A percentile compares a stretch with the other conserved stretches of the same genome.
These are phyloP conservation scores for Perccottus glenii DNA, from an alignment of 2,113 vertebrate genomes.

Conservation along the genomic window DNA sequence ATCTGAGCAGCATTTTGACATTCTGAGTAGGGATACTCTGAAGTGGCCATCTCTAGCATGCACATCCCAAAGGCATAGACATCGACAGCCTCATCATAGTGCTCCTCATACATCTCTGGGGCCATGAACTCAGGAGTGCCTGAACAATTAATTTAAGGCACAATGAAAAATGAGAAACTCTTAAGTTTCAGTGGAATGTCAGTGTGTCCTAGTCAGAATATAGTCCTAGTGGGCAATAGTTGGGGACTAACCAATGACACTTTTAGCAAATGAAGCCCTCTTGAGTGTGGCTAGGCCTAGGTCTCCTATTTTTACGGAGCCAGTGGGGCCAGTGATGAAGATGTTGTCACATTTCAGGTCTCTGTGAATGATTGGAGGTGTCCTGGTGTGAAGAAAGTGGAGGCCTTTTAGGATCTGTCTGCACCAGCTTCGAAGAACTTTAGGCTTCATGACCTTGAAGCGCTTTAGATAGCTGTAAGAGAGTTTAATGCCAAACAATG, in stretches of 20 bases:
- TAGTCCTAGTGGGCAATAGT: neutral
- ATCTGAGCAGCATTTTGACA: slow-evolving; percentile 99
- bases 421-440: slow-evolving; percentile 97
- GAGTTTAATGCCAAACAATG: neutral
- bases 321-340: slow-evolving; percentile 98
- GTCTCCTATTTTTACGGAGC: slow-evolving; percentile 98
- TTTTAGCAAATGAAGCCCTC: slow-evolving; percentile 96
- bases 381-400: slow-evolving; percentile 94
- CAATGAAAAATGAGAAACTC: neutral
- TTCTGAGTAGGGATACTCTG: slow-evolving; percentile 98
- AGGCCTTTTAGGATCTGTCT: slow-evolving; percentile 97
- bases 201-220: neutral
- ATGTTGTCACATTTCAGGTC: slow-evolving; percentile 99
- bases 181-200: too few species aligned
- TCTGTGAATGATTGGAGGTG: slow-evolving; percentile 97
- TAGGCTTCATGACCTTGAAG: slow-evolving; percentile 98
- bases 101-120: slow-evolving; percentile 98
- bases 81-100: slow-evolving; percentile 94
- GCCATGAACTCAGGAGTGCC: slow-evolving; percentile 99
- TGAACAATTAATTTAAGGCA: slow-evolving; percentile 55
- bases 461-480: slow-evolving; percentile 91
- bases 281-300: slow-evolving; percentile 96
- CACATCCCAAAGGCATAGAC: slow-evolving; percentile 99
- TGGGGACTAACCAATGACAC: slow-evolving; percentile 89
- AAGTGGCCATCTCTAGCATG: slow-evolving; percentile 99